Percentiles rank a stretch among this genome's conserved stretches.
phyloP scores from a whole-genome alignment of 2,797 vertebrate species.

The Pempheris klunzingeri region DNA sequence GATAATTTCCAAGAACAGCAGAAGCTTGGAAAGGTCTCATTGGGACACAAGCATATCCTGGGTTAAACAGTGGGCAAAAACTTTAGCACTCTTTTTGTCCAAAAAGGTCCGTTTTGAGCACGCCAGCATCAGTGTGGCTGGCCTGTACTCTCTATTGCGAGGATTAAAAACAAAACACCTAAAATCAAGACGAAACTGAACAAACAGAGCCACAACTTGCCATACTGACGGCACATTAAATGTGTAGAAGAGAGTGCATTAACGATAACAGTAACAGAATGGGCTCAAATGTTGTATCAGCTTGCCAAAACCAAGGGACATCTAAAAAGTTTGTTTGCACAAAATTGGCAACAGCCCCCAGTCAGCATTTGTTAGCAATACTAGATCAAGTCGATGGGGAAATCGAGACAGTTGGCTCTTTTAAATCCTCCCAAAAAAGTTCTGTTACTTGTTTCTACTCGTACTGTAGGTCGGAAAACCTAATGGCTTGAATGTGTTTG shows the following conservation, averaged over 20 bases:
- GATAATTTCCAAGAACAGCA: conserved; percentile 1
- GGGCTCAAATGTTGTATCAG: conserved; percentile 6
- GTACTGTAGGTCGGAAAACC: conserved; percentile 43
- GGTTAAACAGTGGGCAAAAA: background rate
- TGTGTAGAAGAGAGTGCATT: background rate
- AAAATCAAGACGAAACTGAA: background rate
- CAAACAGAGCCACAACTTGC: background rate
- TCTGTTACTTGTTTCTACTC: conserved; percentile 24
- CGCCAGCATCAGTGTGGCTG: background rate
- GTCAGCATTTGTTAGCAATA: conserved; percentile 48
- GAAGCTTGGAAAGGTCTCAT: background rate
- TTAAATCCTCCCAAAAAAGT: conserved; percentile 45
- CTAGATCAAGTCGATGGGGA: conserved; percentile 53
- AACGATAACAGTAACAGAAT: conserved; percentile 17
- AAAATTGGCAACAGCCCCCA: conserved; percentile 40
- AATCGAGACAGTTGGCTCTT: conserved; percentile 54
- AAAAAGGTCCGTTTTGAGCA: background rate
- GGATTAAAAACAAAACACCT: background rate
- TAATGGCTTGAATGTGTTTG: conserved; percentile 46
- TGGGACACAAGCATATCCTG: too few relatives aligned
- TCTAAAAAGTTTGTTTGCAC: conserved; percentile 41
- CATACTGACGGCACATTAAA: conserved; percentile 10
- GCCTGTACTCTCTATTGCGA: background rate
- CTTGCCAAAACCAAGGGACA: conserved; percentile 49
- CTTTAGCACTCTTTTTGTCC: too few relatives aligned